Conservation (phyloP, 2,113 vertebrate genomes). For the Mustelus asterias region DNA sequence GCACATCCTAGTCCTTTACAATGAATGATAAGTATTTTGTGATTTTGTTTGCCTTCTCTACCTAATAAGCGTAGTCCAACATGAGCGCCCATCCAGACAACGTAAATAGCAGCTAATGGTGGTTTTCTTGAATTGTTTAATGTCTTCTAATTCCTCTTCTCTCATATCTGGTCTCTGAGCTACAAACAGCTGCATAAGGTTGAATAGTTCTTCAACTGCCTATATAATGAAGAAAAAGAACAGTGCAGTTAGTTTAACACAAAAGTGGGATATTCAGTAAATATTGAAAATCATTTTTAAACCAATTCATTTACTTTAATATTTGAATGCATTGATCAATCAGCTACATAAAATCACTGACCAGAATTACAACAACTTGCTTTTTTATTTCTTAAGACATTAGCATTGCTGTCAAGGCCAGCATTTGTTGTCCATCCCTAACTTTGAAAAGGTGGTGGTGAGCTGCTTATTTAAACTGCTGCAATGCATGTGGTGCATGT, state of each 20-base stretch:
- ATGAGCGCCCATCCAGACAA: constrained; percentile 95
- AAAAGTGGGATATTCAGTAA: neutral
- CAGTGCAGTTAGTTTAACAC: neutral
- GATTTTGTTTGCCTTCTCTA: constrained; percentile 43
- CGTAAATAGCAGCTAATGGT: constrained; percentile 98
- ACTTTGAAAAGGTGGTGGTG: neutral
- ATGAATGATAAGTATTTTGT: neutral
- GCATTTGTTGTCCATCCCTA: neutral
- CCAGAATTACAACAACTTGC: neutral
- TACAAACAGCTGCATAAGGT: constrained; percentile 97
- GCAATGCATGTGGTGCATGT: neutral
- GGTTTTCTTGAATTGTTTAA: constrained; percentile 98
- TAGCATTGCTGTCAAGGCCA: neutral
- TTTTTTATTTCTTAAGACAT: neutral
- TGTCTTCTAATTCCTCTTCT: constrained; percentile 89
- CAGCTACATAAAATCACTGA: neutral
- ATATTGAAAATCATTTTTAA: constrained; percentile 7
- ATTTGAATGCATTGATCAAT: neutral
- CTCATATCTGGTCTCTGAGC: constrained; percentile 92
- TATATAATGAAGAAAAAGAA: constrained; percentile 44
- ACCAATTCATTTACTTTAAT: neutral
- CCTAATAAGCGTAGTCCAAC: constrained; percentile 99
- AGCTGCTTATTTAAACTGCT: neutral
- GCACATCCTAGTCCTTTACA: neutral
- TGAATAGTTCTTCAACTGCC: constrained; percentile 97